Base-by-base conservation (phyloP, 1,140 invertebrate species). In the Nasonia longicornis region DNA sequence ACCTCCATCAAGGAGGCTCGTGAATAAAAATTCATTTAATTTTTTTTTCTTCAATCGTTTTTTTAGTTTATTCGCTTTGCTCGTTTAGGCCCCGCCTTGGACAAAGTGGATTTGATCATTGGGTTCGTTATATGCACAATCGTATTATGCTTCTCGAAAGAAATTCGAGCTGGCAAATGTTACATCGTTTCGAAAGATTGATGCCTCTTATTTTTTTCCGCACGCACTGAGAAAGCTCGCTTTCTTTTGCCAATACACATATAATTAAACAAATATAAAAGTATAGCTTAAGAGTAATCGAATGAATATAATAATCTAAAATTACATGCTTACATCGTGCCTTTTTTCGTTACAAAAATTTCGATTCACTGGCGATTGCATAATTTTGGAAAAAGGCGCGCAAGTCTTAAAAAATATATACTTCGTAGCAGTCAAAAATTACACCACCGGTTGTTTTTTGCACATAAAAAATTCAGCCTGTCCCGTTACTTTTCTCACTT, bases 91-190 rank as follows among this genome's bases (percentile, higher is more conserved):
- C 58, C 80, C 69, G 80, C 80, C 80, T 81, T 81, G 66, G 73
- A 81, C 80, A 81, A 77, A 81, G 72, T 80, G 42, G 63, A 80
- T 80, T 74, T 76, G 64, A 80, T 80, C 73, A 75, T 75, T 75
- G 71, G 69, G 64, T 75, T 75, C 45, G 11, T 80, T 64, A 75
- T 38, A 69, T 75, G 74, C 80, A 81, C 66, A 81, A 79, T 73
- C 64, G 22, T 64, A 77, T 81, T 81, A 72, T 77, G 75, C 69
- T 20, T 81, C 16, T 38, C 48, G 26, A 71, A 76, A 29, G 8
- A 45, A 77, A 77, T 8, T 71, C 48, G 31, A 58, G 31, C 11
- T 77, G 48, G 29, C 58, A 73, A 72, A 35, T 11, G 70, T 52
- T 11, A 42, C 12, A 71, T 81, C 66, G 67, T 81, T 81, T 81